Evolutionary conservation across 2,797 vertebrate genomes (phyloP).

Genomic region (Oceanodroma leucorhoa): DNA sequence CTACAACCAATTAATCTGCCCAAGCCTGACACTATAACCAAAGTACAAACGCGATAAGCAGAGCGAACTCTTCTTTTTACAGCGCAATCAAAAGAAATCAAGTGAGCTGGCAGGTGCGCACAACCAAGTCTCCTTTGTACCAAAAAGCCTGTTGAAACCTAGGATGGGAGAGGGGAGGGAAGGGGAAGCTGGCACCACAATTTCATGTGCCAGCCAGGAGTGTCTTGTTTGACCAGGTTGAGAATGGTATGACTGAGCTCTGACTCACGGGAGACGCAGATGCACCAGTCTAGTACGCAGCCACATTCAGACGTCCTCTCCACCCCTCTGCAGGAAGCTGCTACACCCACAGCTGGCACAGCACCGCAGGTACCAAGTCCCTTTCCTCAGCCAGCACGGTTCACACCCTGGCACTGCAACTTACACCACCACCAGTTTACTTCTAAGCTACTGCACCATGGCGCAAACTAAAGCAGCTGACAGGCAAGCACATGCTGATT

Average conservation of each 20-base stretch:
- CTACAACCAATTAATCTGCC: slow-evolving; percentile 59
- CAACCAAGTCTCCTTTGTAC: background rate
- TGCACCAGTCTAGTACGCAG: background rate
- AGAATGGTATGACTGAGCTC: background rate
- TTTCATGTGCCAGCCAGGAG: background rate
- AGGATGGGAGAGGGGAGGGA: background rate
- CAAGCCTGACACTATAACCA: slow-evolving; percentile 48
- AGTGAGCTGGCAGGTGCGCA: slow-evolving; percentile 28
- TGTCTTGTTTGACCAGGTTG: slow-evolving; percentile 8
- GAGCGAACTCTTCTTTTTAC: slow-evolving; percentile 23
- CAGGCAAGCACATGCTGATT: background rate
- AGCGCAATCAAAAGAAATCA: slow-evolving; percentile 19
- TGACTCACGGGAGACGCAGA: slow-evolving; percentile 9
- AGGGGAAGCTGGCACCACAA: background rate
- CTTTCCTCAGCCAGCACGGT: background rate
- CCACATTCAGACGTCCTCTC: background rate
- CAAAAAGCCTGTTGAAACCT: slow-evolving; percentile 6
- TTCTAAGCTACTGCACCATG: rapidly evolving
- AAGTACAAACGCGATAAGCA: slow-evolving; percentile 61
- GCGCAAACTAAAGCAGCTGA: background rate
- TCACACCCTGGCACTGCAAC: background rate
- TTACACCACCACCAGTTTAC: background rate
- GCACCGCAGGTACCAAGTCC: background rate
- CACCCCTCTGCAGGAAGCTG: background rate
- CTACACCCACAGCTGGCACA: slow-evolving; percentile 16